phyloP scores from a whole-genome alignment of 2,888 invertebrate species.

The Latrodectus elegans region DNA sequence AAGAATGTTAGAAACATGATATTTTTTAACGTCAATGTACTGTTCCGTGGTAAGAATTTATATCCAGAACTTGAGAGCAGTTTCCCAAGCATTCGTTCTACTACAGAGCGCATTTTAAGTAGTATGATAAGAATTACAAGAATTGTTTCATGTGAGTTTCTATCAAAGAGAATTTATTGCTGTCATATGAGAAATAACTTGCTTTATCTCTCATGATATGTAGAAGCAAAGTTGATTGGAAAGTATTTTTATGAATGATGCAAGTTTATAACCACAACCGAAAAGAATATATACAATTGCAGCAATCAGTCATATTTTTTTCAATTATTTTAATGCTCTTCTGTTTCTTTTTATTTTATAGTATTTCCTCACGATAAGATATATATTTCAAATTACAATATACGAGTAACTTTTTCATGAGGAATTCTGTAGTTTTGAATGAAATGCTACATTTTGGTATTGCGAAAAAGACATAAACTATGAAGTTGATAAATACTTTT shows the following conservation, averaged over 20 bases:
- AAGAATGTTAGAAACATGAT: conserved; percentile 41
- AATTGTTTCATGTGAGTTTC: conserved; percentile 13
- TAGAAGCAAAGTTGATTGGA: conserved; percentile 11
- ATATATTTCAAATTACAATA: too few species aligned
- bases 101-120: conserved; percentile 41
- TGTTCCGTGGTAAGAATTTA: conserved; percentile 51
- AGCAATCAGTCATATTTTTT: too few species aligned
- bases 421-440: too few species aligned
- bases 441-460: too few species aligned
- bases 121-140: conserved; percentile 35
- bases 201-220: conserved; percentile 29
- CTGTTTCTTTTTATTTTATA: too few species aligned
- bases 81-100: conserved; percentile 28
- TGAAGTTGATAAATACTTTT: too few species aligned
- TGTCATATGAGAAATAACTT: conserved; percentile 27
- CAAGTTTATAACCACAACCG: conserved; percentile 3
- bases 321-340: too few species aligned
- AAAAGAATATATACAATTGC: too few species aligned
- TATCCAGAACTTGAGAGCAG: conserved; percentile 41
- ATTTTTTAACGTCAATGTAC: conserved; percentile 5
- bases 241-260: conserved; percentile 28
- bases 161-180: conserved; percentile 28
- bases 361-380: too few species aligned
- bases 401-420: too few species aligned
- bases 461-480: too few species aligned